These are phyloP conservation scores for Arion vulgaris DNA, from an alignment of 1,140 invertebrate species.

Conservation along the genomic window DNA sequence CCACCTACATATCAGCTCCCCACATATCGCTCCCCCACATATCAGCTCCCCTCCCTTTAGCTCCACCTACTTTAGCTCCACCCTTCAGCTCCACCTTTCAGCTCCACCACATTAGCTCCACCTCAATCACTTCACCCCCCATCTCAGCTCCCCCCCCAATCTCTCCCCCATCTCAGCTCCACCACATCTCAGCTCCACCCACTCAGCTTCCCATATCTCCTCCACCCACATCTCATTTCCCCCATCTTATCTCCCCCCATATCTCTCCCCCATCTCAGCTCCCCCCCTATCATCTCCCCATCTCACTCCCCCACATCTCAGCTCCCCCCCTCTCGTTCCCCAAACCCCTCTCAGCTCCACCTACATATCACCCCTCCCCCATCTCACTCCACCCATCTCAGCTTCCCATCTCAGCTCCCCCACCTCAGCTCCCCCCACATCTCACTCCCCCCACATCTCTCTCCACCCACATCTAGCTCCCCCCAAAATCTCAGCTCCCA, in stretches of 20 bases:
- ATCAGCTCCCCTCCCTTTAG: too few species aligned
- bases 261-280: too few species aligned
- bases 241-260: too few species aligned
- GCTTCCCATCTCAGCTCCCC: background rate
- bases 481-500: background rate
- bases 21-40: too few species aligned
- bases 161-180: too few species aligned
- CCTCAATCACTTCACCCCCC: background rate
- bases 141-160: background rate
- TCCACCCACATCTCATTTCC: too few species aligned
- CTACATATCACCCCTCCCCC: background rate
- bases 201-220: too few species aligned
- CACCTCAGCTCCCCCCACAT: background rate
- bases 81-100: background rate
- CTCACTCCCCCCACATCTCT: background rate
- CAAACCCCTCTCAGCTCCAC: background rate
- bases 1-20: background rate
- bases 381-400: background rate
- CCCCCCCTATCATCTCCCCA: background rate
- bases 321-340: background rate
- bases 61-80: too few species aligned
- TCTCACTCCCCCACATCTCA: background rate
- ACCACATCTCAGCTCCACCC: too few species aligned
- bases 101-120: background rate
- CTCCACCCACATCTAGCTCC: background rate